Evolutionary conservation across 2,888 invertebrate genomes (phyloP), one percentile per base, ranked within the genome.

Genomic region (Labia minor): DNA sequence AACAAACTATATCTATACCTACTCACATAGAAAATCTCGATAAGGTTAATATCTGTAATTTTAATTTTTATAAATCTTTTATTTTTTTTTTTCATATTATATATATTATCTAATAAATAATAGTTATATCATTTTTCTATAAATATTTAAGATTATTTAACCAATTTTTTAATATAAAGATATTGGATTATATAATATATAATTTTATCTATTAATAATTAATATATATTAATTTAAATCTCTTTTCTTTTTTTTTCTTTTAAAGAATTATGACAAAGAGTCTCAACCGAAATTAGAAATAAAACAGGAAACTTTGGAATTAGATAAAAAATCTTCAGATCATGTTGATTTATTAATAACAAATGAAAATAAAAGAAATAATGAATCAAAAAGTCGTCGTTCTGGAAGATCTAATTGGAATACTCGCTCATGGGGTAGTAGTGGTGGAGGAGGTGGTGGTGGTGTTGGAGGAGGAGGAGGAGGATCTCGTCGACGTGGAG

Each of bases 1-100:
- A 11, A 49, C 49, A 49, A 49, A 49, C 3, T 49, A 49, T 49
- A 14, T 3, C 14, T 10, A 4, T 49, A 11, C 16, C 49, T 49
- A 67, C 65, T 1, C 67, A 64, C 69, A 65, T 72, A 21, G 80
- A 79, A 69, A 82, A 81, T 71, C 73, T 75, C 26, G 81, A 49
- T n/a, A 49, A 49, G 49, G 49, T 49, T n/a, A 49, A 49, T 49
- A n/a, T 49, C 26, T 26, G n/a, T n/a, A n/a, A n/a, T n/a, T n/a
- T n/a, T n/a, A n/a, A n/a, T n/a, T n/a, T n/a, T n/a, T n/a, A n/a
- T n/a, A n/a, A n/a, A n/a, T n/a, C 8, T 26, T 26, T 26, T 26
- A 26, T 26, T 3, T 26, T 26, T 26, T 26, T 26, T 26, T 26
- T 26, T 26, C 26, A 6, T 26, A 26, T n/a, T n/a, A n/a, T n/a